Percentiles rank a stretch among this genome's conserved stretches.
phyloP scores from a whole-genome alignment of 2,797 vertebrate species.

The Zalophus californianus region DNA sequence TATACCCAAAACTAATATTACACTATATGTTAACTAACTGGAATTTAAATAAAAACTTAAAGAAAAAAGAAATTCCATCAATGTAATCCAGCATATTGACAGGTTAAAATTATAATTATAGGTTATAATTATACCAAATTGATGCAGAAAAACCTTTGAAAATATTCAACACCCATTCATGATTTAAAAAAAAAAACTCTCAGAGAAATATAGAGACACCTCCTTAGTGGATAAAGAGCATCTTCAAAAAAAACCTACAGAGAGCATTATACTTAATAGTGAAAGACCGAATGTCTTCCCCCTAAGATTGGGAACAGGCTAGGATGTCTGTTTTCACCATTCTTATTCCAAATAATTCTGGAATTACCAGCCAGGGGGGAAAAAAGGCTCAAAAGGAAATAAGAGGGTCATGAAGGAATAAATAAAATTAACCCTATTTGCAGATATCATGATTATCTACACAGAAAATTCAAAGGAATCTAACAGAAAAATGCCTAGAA shows the following conservation, averaged over 20 bases:
- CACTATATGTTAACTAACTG: too few species aligned
- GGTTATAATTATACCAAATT: not conserved
- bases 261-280: not conserved
- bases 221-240: not conserved
- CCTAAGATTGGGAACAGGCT: not conserved
- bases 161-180: not conserved
- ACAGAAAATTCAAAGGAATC: not conserved
- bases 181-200: not conserved
- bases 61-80: not conserved
- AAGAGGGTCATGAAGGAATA: not conserved
- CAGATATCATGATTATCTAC: not conserved
- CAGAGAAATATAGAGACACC: not conserved
- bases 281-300: not conserved
- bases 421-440: not conserved
- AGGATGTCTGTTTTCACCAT: not conserved
- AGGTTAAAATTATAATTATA: not conserved
- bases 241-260: not conserved
- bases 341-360: not conserved
- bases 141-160: not conserved
- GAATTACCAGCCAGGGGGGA: not conserved
- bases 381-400: not conserved
- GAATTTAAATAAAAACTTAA: too few species aligned
- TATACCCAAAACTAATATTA: too few species aligned
- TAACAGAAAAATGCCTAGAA: not conserved
- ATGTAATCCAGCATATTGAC: not conserved